Evolutionary conservation across 2,113 vertebrate species (phyloP).

Genomic region (Lycocorax pyrrhopterus): DNA sequence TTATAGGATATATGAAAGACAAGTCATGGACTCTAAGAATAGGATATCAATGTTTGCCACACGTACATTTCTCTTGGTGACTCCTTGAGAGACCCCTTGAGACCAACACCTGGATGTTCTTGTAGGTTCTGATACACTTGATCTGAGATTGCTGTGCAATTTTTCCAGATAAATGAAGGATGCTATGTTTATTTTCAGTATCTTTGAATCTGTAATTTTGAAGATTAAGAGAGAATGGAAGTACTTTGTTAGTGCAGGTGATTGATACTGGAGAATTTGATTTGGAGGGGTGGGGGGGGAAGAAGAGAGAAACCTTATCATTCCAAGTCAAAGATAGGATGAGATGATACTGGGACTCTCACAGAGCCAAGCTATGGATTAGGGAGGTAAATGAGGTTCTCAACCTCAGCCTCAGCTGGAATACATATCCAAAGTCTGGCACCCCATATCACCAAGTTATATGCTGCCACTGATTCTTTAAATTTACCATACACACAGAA

Average conservation of each 20-base stretch:
- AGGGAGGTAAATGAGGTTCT: neutral
- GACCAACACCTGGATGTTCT: neutral
- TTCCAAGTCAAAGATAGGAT: neutral
- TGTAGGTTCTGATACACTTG: neutral
- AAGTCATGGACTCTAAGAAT: neutral
- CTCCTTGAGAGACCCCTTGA: neutral
- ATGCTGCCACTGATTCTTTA: neutral
- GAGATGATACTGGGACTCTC: neutral
- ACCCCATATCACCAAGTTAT: neutral
- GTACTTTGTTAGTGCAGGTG: neutral
- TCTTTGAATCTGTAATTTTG: neutral
- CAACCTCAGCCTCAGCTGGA: neutral
- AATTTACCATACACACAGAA: neutral
- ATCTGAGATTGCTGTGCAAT: neutral
- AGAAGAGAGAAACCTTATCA: neutral
- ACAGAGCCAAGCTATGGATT: neutral
- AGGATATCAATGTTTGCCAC: neutral
- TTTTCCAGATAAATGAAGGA: neutral
- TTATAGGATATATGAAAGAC: neutral
- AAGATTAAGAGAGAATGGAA: neutral
- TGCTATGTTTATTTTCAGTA: neutral
- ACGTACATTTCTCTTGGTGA: neutral
- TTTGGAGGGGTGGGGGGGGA: fast-evolving
- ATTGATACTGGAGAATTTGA: neutral
- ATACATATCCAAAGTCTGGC: neutral